These are phyloP conservation scores for Euura saliciscinereae DNA, from an alignment of 1,140 invertebrate genomes.

Conservation along the genomic window DNA sequence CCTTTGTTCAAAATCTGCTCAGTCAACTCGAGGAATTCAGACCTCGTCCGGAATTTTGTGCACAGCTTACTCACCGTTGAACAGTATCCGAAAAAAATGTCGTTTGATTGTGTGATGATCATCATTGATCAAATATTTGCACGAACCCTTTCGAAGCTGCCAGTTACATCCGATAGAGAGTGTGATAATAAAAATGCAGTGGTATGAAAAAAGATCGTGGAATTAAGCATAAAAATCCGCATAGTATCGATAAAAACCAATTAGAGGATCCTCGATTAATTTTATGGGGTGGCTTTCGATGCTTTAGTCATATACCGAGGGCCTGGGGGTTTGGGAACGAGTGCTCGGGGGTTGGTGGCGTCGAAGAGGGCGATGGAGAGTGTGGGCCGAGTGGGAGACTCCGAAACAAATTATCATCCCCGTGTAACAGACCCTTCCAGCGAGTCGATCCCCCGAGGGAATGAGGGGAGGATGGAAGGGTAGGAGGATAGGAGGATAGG, in stretches of 20 bases:
- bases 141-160: too few relatives aligned
- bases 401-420: constrained; percentile 14
- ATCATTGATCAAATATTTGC: too few relatives aligned
- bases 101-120: too few relatives aligned
- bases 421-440: constrained; percentile 13
- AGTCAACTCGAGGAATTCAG: neutral
- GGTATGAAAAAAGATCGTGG: too few relatives aligned
- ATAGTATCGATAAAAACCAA: constrained; percentile 8
- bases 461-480: neutral
- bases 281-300: constrained; percentile 10
- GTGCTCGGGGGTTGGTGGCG: neutral
- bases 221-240: neutral
- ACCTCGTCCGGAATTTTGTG: neutral
- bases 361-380: neutral
- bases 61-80: too few relatives aligned
- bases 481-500: neutral
- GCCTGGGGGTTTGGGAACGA: neutral
- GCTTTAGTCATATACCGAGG: neutral
- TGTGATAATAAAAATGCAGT: too few relatives aligned
- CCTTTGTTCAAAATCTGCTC: constrained; percentile 5
- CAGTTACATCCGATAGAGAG: too few relatives aligned
- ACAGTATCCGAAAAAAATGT: too few relatives aligned
- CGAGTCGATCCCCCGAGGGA: constrained; percentile 14
- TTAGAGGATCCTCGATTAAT: constrained; percentile 12
- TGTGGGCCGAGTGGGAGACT: neutral